These are phyloP conservation scores for Cryptus viduatorius DNA, from an alignment of 2,888 invertebrate genomes.

Conservation along the genomic window DNA sequence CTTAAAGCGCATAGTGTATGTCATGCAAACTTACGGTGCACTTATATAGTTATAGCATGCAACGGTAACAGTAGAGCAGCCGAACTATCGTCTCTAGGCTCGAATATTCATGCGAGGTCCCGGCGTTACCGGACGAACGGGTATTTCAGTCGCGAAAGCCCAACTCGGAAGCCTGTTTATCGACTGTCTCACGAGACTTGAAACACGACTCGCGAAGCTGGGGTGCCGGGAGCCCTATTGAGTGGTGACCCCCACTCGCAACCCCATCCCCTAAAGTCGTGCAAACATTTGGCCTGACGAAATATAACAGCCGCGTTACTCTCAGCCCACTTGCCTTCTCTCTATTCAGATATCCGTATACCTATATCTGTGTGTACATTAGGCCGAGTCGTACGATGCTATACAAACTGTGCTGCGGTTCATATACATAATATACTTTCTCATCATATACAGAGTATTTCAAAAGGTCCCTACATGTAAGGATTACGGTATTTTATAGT, in stretches of 20 bases:
- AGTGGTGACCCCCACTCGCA: conserved; percentile 36
- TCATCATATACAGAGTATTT: conserved; percentile 14
- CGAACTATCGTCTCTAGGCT: conserved; percentile 47
- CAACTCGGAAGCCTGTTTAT: conserved; percentile 59
- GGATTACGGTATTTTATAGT: neutral
- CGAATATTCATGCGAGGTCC: conserved; percentile 49
- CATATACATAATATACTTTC: conserved; percentile 27
- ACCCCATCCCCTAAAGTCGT: conserved; percentile 37
- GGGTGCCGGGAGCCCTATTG: conserved; percentile 43
- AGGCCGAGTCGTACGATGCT: conserved; percentile 42
- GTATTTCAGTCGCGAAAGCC: conserved; percentile 44
- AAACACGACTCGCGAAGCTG: conserved; percentile 44
- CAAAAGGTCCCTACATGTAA: neutral
- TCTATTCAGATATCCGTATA: conserved; percentile 28
- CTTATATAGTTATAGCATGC: conserved; percentile 7
- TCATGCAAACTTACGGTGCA: neutral
- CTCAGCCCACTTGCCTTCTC: conserved; percentile 35
- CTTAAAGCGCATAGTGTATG: neutral
- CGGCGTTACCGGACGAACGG: conserved; percentile 41
- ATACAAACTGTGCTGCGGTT: conserved; percentile 37
- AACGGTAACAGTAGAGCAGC: conserved; percentile 21
- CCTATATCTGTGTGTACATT: conserved; percentile 39
- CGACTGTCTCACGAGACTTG: conserved; percentile 59
- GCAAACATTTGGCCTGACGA: conserved; percentile 58
- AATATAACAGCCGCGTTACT: conserved; percentile 57